Conservation (phyloP, 2,888 invertebrate genomes). For the Caenorhabditis sp. region DNA sequence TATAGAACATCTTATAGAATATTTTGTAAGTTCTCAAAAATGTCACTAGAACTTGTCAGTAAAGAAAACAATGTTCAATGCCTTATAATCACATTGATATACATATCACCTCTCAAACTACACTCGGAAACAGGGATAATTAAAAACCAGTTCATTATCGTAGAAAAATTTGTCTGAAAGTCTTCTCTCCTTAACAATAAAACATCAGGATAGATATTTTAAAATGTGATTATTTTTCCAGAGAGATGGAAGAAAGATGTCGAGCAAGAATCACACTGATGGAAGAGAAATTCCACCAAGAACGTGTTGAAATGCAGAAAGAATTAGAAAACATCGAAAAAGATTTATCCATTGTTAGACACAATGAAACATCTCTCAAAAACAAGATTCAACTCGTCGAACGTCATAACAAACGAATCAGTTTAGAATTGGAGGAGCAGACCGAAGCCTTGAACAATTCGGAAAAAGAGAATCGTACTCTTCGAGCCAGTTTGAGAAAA, state of each 20-base stretch:
- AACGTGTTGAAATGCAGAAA: conserved; percentile 53
- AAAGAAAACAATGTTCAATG: no score
- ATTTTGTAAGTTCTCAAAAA: no score
- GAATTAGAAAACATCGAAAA: conserved; percentile 56
- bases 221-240: conserved; percentile 13
- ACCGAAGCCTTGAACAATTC: conserved; percentile 44
- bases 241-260: conserved; percentile 57
- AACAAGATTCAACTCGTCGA: conserved; percentile 54
- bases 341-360: conserved; percentile 52
- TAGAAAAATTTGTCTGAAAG: no score
- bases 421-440: conserved; percentile 49
- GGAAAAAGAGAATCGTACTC: conserved; percentile 53
- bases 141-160: no score
- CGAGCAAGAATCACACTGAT: conserved; percentile 46
- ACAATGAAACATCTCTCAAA: conserved; percentile 49
- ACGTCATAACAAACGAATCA: conserved; percentile 52
- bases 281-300: conserved; percentile 54
- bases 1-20: no score
- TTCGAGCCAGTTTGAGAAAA: conserved; percentile 50
- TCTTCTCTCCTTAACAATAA: no score
- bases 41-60: no score
- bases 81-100: no score
- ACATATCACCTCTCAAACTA: no score
- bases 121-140: no score
- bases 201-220: no score